Evolutionary conservation across 2,797 vertebrate genomes (phyloP).

Genomic region (Enteromius treurensis): DNA sequence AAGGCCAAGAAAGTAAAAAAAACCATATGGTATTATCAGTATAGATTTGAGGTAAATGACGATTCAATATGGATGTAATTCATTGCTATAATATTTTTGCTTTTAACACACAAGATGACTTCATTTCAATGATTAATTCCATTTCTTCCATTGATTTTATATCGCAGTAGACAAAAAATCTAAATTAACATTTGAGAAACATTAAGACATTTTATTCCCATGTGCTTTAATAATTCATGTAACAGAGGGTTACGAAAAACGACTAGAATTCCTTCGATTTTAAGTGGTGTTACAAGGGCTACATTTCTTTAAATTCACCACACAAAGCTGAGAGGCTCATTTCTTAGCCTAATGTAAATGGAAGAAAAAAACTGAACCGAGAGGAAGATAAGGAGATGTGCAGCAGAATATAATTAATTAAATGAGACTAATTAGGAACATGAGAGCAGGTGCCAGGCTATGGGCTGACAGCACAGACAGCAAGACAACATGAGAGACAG

Average conservation of each 20-base stretch:
- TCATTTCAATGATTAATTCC: background rate
- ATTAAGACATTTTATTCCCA: constrained; percentile 1
- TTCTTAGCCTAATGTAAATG: constrained; percentile 56
- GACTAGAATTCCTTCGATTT: constrained; percentile 39
- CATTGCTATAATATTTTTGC: background rate
- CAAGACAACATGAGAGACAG: constrained; percentile 83
- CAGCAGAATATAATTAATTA: constrained; percentile 81
- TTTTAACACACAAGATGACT: background rate
- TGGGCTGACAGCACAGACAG: constrained; percentile 87
- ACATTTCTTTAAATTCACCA: constrained; percentile 48
- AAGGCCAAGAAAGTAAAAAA: background rate
- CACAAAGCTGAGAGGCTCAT: constrained; percentile 49
- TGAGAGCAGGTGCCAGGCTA: constrained; percentile 80
- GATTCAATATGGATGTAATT: background rate
- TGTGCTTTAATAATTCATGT: constrained; percentile 13
- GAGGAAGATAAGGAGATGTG: constrained; percentile 75
- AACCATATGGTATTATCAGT: background rate
- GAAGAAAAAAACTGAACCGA: constrained; percentile 60
- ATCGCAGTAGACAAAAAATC: background rate
- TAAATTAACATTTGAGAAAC: background rate
- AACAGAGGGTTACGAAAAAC: constrained; percentile 18
- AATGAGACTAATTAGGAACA: constrained; percentile 83
- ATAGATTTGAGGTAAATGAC: background rate
- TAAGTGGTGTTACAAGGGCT: constrained; percentile 43
- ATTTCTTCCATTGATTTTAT: background rate